Base-by-base conservation (phyloP, 1,140 invertebrate genomes). In the Nylanderia fulva region DNA sequence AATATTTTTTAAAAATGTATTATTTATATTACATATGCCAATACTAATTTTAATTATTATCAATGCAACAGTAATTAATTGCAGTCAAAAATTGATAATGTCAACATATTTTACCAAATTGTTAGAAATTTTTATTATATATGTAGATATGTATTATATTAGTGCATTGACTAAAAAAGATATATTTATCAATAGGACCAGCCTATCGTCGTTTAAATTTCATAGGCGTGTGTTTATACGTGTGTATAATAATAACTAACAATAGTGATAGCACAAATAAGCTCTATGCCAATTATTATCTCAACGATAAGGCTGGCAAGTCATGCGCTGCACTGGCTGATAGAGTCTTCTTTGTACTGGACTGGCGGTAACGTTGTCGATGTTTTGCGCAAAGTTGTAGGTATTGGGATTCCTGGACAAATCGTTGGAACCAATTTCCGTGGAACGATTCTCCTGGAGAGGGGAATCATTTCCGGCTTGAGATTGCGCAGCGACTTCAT, bases 341-440 rank as follows among this genome's bases (percentile, higher is more conserved):
- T 95, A 94, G 21, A 95, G 88, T 76, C 93, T 95, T 86, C 94
- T 95, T 90, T 95, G 95, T 75, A 95, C 94, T 1, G 93, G 90
- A 85, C 85, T 77, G 58, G 75, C 83, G 8, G 86, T 54, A 60
- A 61, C n/a, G 29, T 74, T 71, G 56, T 66, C 61, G 29, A 66
- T 77, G 64, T 90, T 89, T 21, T 91, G 79, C 15, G 21, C 29
- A 0, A 15, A 64, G 36, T 56, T 76, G 4, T 61, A 72, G 2
- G 76, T 24, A n/a, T 74, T 85, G 2, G 72, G 13, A 33, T 90
- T 86, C 1, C 45, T 68, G 8, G 77, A 48, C n/a, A 68, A 18
- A 72, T 86, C 68, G 0, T 27, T 18, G 21, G n/a, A 75, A 9
- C 29, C 21, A 13, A 36, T 52, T 29, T 88, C 76, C 1, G 42